Evolutionary conservation across 2,888 invertebrate species (phyloP).

Genomic region (Cynaeus angustus): DNA sequence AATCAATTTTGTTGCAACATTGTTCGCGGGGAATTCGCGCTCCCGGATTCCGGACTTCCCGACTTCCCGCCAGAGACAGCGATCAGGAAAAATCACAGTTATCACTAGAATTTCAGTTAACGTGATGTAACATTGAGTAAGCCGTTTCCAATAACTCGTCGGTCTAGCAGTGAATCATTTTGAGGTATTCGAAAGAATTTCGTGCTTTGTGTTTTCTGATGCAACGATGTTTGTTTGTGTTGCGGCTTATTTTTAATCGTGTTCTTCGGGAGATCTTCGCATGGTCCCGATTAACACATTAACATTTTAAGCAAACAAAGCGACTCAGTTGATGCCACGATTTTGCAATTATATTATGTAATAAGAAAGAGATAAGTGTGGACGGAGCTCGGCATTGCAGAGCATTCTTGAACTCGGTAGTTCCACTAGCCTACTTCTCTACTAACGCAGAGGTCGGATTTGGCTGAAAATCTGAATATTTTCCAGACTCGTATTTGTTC

Average conservation of each 20-base stretch:
- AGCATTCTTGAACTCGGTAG: slow-evolving; percentile 61
- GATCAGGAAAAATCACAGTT: too few species aligned
- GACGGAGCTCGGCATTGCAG: slow-evolving; percentile 53
- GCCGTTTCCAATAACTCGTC: slow-evolving; percentile 24
- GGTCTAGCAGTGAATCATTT: slow-evolving; percentile 18
- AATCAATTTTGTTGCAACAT: slow-evolving; percentile 23
- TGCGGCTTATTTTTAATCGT: slow-evolving; percentile 12
- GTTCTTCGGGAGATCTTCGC: slow-evolving; percentile 40
- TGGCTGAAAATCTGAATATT: slow-evolving; percentile 14
- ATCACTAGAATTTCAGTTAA: slow-evolving; percentile 16
- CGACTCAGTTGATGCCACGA: slow-evolving; percentile 45
- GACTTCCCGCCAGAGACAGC: slow-evolving; percentile 6
- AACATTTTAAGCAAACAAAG: slow-evolving; percentile 11
- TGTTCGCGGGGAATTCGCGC: slow-evolving; percentile 13
- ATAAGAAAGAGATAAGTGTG: slow-evolving; percentile 53
- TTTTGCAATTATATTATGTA: slow-evolving; percentile 60
- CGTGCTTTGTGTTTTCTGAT: slow-evolving; percentile 20
- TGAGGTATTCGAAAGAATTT: slow-evolving; percentile 19
- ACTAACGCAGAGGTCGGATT: slow-evolving; percentile 20
- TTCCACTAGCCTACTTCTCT: slow-evolving; percentile 69
- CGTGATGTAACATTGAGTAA: slow-evolving; percentile 52
- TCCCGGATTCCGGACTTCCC: slow-evolving; percentile 4
- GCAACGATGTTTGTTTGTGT: slow-evolving; percentile 40
- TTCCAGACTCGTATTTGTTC: slow-evolving; percentile 33
- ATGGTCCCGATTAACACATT: slow-evolving; percentile 46